These are phyloP conservation scores for Tenebrio molitor DNA, from an alignment of 1,140 invertebrate species.

Conservation along the genomic window DNA sequence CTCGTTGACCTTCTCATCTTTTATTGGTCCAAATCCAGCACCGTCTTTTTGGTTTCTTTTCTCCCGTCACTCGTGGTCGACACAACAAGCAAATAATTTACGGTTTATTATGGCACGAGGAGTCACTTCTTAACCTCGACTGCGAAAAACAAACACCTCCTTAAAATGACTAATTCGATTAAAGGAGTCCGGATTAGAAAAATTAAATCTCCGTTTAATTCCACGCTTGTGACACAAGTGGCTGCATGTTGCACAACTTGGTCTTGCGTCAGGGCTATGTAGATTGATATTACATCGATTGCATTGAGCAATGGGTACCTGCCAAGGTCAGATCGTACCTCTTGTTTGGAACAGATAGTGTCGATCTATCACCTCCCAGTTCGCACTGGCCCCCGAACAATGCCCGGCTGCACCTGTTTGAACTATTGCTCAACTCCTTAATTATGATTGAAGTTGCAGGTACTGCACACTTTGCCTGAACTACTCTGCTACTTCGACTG, in stretches of 20 bases:
- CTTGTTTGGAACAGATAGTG: constrained; percentile 24
- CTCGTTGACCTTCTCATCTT: constrained; percentile 14
- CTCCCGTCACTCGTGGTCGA: too few species aligned
- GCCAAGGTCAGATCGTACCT: constrained; percentile 46
- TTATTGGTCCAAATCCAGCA: background rate
- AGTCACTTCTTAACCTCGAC: background rate
- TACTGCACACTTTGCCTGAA: background rate
- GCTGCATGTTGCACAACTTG: constrained; percentile 36
- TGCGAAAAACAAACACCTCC: background rate
- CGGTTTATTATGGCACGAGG: background rate
- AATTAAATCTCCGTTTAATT: constrained; percentile 34
- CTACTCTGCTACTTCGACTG: background rate
- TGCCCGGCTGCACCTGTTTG: constrained; percentile 42
- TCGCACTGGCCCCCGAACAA: constrained; percentile 11
- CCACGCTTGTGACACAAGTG: constrained; percentile 30
- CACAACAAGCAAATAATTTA: background rate
- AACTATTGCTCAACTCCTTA: constrained; percentile 37
- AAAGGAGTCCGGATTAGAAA: background rate
- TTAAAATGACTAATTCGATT: background rate
- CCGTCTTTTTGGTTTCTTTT: too few species aligned
- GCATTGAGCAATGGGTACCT: constrained; percentile 47
- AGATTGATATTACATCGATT: constrained; percentile 50
- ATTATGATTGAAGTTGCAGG: constrained; percentile 29
- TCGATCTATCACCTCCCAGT: constrained; percentile 20
- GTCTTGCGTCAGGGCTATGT: constrained; percentile 48